A percentile compares a stretch with the other conserved stretches of the same genome.
phyloP scores from a whole-genome alignment of 2,888 invertebrate species.

The Theristus sp. region DNA sequence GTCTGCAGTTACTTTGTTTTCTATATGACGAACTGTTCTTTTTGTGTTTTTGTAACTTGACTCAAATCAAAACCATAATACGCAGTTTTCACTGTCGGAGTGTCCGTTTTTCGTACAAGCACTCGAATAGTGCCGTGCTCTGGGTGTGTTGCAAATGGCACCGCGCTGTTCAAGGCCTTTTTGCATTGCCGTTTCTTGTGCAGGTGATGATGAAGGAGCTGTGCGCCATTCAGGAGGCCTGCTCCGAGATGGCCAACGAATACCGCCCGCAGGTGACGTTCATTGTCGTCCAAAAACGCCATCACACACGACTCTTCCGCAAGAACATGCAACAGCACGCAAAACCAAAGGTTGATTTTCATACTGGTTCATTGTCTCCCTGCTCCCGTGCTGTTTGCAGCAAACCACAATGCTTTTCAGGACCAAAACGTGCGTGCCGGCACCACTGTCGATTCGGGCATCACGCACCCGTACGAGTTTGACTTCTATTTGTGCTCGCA shows the following conservation, averaged over 20 bases:
- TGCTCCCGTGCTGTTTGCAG: too few relatives aligned
- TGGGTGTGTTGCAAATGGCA: too few relatives aligned
- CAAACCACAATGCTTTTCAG: not conserved
- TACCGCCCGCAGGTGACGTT: not conserved
- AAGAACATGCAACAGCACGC: not conserved
- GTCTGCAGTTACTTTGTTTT: too few relatives aligned
- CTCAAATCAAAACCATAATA: too few relatives aligned
- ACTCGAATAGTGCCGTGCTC: too few relatives aligned
- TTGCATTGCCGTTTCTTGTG: too few relatives aligned
- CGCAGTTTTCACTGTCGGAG: too few relatives aligned
- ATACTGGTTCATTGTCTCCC: too few relatives aligned
- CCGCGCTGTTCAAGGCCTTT: too few relatives aligned
- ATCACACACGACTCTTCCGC: constrained; percentile 9
- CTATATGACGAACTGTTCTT: too few relatives aligned
- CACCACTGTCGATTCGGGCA: not conserved
- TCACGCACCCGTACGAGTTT: not conserved
- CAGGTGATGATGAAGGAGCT: constrained; percentile 10
- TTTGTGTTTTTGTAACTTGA: too few relatives aligned
- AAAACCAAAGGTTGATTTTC: not conserved
- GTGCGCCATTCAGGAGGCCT: constrained; percentile 7
- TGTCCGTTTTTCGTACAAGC: too few relatives aligned
- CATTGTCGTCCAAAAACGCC: constrained; percentile 8
- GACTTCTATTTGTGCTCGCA: constrained; percentile 1
- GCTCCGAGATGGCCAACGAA: not conserved
- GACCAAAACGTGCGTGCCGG: not conserved